Evolutionary conservation across 1,140 invertebrate species (phyloP), one percentile per base, ranked within the genome.

Genomic region (Aporrectodea caliginosa): DNA sequence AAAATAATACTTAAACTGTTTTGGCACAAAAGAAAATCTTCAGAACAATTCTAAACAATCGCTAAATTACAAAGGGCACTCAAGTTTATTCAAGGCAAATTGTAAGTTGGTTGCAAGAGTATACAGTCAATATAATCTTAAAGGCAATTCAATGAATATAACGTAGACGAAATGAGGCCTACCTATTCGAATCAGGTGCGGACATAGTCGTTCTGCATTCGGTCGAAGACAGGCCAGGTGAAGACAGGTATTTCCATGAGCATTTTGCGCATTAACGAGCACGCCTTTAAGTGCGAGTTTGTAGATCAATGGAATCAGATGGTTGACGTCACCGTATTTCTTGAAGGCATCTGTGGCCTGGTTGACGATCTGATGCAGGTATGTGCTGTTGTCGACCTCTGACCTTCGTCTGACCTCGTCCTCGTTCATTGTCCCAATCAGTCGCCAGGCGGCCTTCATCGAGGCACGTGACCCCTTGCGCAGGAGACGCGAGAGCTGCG

Each of bases 221-320:
- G 82, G 82, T 80, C 72, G 69, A 30, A 83, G 70, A 73, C 81
- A 82, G 14, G 82, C 82, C n/a, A 82, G 43, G 71, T 83, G 82
- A 30, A 83, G 68, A 16, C 68, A 69, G 29, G 82, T 83, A 35
- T 83, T 83, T 22, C 82, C 82, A 68, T 79, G 72, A 1, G 70
- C 68, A 72, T 83, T 83, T 71, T 80, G 81, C 1, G 82, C 80
- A 69, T 83, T 83, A 2, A 83, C 79, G 32, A 78, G 69, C 1
- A 78, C 69, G 16, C 82, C 82, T n/a, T 75, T 73, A 2, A 83
- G 30, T 1, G 75, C 78, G n/a, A 83, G 35, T 34, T 72, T 35
- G 77, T 83, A 83, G 16, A 83, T 73, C 0, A 83, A 58, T 14
- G 74, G 72, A 34, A 83, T 70, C 31, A 80, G 35, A n/a, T 78